Percentiles rank a stretch among this genome's conserved stretches.
These are phyloP conservation scores for Daubentonia madagascariensis DNA, from an alignment of 2,113 vertebrate genomes.

Conservation along the genomic window DNA sequence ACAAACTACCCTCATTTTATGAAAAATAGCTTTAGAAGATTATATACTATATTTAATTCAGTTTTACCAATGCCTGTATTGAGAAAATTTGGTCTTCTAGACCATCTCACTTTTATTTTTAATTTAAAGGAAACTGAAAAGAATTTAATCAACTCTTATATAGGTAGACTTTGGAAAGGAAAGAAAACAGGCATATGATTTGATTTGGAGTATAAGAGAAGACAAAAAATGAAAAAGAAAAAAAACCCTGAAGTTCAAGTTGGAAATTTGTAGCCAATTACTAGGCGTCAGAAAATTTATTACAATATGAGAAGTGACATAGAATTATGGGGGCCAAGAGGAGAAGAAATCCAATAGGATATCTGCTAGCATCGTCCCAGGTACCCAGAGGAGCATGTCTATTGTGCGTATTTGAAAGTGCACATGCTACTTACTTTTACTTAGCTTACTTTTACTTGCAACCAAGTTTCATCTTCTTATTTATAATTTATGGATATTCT, in stretches of 20 bases:
- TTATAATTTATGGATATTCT: slow-evolving; percentile 33
- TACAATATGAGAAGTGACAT: neutral
- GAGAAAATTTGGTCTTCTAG: neutral
- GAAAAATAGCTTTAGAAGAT: neutral
- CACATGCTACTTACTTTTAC: neutral
- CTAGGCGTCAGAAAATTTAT: neutral
- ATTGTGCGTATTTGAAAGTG: neutral
- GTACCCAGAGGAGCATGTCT: neutral
- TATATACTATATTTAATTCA: neutral
- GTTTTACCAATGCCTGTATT: neutral
- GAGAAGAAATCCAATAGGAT: neutral
- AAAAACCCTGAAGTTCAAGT: neutral
- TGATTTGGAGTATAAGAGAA: neutral
- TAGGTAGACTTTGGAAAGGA: neutral
- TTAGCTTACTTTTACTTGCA: neutral
- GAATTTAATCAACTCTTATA: neutral
- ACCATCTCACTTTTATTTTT: neutral
- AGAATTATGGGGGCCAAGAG: neutral
- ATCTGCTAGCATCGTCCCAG: neutral
- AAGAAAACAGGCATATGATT: neutral
- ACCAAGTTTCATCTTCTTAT: neutral
- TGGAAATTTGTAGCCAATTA: neutral
- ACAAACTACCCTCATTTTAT: neutral
- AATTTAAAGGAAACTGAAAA: neutral
- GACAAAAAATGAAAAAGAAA: neutral